phyloP scores from a whole-genome alignment of 2,113 vertebrate genomes.

The Reinhardtius hippoglossoides region DNA sequence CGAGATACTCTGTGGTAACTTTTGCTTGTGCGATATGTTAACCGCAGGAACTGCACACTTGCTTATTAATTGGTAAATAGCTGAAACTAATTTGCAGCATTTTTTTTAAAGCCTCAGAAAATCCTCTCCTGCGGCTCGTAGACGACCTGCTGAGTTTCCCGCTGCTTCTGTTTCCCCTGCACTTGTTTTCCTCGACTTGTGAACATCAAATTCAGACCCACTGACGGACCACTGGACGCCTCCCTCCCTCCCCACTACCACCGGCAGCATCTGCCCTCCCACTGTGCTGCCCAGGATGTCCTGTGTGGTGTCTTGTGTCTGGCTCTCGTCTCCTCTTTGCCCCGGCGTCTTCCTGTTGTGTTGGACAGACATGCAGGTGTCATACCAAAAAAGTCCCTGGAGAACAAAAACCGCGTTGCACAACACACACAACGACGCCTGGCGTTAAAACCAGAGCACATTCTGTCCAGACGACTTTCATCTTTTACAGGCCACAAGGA shows the following conservation, averaged over 20 bases:
- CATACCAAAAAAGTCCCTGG: conserved; percentile 17
- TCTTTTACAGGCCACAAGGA: conserved; percentile 28
- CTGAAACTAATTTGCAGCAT: conserved; percentile 8
- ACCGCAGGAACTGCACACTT: conserved; percentile 22
- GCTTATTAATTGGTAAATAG: conserved; percentile 24
- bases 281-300: conserved; percentile 75
- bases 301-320: conserved; percentile 63
- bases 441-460: conserved; percentile 20
- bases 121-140: not conserved
- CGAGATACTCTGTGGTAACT: conserved; percentile 11
- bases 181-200: conserved; percentile 33
- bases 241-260: not conserved
- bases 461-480: conserved; percentile 21
- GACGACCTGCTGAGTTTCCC: conserved; percentile 45
- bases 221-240: conserved; percentile 22
- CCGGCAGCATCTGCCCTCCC: conserved; percentile 16
- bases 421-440: not conserved
- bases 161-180: conserved; percentile 48
- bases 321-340: conserved; percentile 47
- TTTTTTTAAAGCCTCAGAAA: not conserved
- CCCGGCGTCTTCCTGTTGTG: conserved; percentile 68
- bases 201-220: conserved; percentile 43
- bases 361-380: conserved; percentile 45
- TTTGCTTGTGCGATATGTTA: conserved; percentile 11
- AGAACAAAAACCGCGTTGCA: not conserved